A percentile compares a stretch with the other conserved stretches of the same genome.
These are phyloP conservation scores for Catharus minimus DNA, from an alignment of 2,113 vertebrate genomes.

Conservation along the genomic window DNA sequence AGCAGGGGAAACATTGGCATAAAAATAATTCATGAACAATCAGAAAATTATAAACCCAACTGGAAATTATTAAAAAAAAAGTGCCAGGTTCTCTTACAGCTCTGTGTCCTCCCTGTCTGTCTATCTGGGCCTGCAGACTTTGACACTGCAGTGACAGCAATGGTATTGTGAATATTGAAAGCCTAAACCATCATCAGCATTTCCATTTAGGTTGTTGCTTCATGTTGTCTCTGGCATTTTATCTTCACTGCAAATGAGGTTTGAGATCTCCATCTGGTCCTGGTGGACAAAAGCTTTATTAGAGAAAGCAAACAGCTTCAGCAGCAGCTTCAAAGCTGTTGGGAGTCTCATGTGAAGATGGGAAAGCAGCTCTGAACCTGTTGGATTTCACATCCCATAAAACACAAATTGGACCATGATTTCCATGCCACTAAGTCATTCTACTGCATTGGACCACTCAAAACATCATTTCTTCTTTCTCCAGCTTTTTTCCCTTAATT, in stretches of 20 bases:
- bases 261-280: conserved; percentile 21
- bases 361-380: neutral
- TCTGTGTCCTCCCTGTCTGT: neutral
- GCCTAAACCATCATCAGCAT: neutral
- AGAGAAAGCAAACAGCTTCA: neutral
- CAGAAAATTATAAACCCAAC: neutral
- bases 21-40: neutral
- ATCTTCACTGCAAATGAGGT: neutral
- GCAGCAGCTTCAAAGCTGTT: neutral
- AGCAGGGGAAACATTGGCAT: neutral
- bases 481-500: neutral
- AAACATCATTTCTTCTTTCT: neutral
- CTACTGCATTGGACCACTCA: neutral
- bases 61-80: neutral
- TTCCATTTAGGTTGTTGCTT: neutral
- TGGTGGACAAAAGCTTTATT: conserved; percentile 11
- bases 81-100: neutral
- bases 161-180: neutral
- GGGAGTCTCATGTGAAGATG: neutral
- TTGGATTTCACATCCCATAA: neutral
- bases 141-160: neutral
- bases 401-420: neutral
- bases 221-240: neutral
- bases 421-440: neutral
- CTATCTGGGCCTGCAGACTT: neutral